Evolutionary conservation across 2,797 vertebrate genomes (phyloP), one percentile per base, ranked within the genome.

Genomic region (Sarcophilus harrisii): DNA sequence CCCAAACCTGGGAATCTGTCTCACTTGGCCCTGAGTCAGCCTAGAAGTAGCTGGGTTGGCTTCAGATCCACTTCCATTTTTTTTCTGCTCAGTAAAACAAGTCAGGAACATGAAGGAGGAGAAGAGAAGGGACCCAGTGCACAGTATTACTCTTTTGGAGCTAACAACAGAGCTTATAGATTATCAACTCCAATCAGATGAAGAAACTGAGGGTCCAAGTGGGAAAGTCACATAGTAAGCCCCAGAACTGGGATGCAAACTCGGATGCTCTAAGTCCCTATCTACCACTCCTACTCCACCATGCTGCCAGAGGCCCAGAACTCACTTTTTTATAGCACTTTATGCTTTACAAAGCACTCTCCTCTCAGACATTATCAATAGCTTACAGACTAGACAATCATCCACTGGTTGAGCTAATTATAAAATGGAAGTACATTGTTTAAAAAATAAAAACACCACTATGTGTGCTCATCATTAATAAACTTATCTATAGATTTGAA

Each of bases 361-460:
- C 73, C 38, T 81, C 21, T n/a, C 38, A 45, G 45, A 81, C 38
- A 45, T 27, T 81, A 45, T 45, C 45, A 45, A 81, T 18, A 81
- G 9, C 21, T 21, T 49, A 12, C 32, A 38, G 16, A 91, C 90
- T 94, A 38, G 54, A 60, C 16, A 91, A 89, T 92, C 49, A 16
- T 38, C 14, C 29, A 10, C 93, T 66, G 32, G 49, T 59, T 92
- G 27, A 92, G n/a, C 94, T 93, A 55, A 92, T 57, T 95, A 66
- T 91, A 66, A 93, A 92, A 95, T 16, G 66, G 45, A 94, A 55
- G 18, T 29, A 94, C 29, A 92, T 62, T 92, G 45, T 60, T 97
- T 93, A 59, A 73, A 95, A 95, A 60, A 27, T 24, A 30, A 57
- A 81, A 81, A 81, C 5, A 38, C 38, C 73, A 45, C 38, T 81